A percentile compares a stretch with the other conserved stretches of the same genome.
phyloP scores from a whole-genome alignment of 1,140 invertebrate genomes.

The Aethina tumida region DNA sequence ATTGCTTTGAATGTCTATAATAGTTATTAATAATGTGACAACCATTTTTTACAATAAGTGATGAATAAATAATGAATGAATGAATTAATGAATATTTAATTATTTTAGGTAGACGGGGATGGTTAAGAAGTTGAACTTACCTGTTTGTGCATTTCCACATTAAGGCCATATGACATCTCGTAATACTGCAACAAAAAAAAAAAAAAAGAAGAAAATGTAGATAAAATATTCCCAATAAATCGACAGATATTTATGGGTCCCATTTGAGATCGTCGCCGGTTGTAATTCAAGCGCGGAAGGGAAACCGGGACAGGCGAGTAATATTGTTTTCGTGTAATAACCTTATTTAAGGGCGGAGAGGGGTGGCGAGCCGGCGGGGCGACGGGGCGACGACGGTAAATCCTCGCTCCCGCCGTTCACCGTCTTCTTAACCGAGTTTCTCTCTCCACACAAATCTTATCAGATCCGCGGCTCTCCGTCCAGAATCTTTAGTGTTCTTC shows the following conservation, averaged over 20 bases:
- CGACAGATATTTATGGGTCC: neutral
- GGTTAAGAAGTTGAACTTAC: no score
- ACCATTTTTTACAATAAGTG: no score
- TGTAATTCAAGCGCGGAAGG: conserved; percentile 8
- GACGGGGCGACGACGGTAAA: no score
- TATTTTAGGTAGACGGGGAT: no score
- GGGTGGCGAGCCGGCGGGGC: no score
- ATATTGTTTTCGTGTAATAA: conserved; percentile 29
- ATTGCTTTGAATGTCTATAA: no score
- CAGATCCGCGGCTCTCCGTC: conserved; percentile 20
- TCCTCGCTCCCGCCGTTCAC: conserved; percentile 21
- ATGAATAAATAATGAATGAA: no score
- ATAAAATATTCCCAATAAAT: conserved; percentile 5
- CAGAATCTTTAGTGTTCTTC: no score
- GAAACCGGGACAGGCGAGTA: conserved; percentile 14
- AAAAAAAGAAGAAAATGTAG: conserved; percentile 9
- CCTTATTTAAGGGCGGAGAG: conserved; percentile 26
- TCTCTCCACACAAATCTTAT: conserved; percentile 22
- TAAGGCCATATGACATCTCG: conserved; percentile 98
- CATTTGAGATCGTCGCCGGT: conserved; percentile 11
- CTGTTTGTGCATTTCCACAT: conserved; percentile 99
- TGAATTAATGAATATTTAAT: no score
- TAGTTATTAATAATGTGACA: no score
- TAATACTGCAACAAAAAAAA: conserved; percentile 83
- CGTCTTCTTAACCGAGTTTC: conserved; percentile 14